Evolutionary conservation across 2,113 vertebrate species (phyloP).

Genomic region (Kryptolebias marmoratus): DNA sequence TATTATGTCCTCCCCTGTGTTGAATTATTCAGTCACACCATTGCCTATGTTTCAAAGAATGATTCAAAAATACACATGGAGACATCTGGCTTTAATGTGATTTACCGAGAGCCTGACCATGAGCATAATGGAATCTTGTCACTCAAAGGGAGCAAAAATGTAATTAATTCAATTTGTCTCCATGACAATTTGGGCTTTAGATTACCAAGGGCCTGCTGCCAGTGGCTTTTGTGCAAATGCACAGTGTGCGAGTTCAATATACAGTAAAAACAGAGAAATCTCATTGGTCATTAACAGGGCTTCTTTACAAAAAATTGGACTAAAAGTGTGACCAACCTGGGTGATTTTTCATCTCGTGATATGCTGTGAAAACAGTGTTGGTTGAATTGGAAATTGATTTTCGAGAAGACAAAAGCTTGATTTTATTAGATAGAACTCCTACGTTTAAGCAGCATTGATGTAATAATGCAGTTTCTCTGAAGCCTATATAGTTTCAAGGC

Average conservation of each 20-base stretch:
- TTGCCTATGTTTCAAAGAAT: constrained; percentile 51
- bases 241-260: constrained; percentile 63
- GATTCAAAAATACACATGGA: constrained; percentile 69
- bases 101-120: constrained; percentile 74
- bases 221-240: constrained; percentile 67
- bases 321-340: constrained; percentile 19
- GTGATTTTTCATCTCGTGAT: constrained; percentile 31
- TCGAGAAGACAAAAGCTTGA: constrained; percentile 55
- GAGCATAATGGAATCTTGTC: constrained; percentile 80
- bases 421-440: constrained; percentile 45
- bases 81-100: constrained; percentile 76
- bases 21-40: constrained; percentile 65
- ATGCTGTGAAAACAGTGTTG: constrained; percentile 28
- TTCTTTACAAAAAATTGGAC: constrained; percentile 38
- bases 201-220: constrained; percentile 73
- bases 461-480: constrained; percentile 30
- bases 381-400: constrained; percentile 37
- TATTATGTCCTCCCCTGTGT: constrained; percentile 22
- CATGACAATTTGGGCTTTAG: constrained; percentile 74
- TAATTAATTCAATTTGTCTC: constrained; percentile 82
- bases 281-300: constrained; percentile 11
- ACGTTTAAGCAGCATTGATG: constrained; percentile 29
- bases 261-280: constrained; percentile 45
- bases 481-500: constrained; percentile 13
- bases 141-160: constrained; percentile 76